These are phyloP conservation scores for Phylloscopus trochiloides DNA, from an alignment of 2,113 vertebrate species.

Conservation along the genomic window DNA sequence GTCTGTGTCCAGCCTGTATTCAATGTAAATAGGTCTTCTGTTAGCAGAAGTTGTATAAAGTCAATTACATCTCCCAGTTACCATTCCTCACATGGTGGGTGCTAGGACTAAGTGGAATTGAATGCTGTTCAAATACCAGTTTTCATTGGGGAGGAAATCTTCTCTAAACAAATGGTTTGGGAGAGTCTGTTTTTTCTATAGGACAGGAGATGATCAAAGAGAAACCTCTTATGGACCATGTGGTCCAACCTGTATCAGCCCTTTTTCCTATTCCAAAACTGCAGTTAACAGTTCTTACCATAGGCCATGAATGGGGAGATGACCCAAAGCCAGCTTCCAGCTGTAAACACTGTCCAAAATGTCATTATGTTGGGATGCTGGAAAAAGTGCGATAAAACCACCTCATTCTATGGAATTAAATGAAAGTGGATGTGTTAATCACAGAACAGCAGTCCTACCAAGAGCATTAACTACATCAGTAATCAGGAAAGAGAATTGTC, in stretches of 20 bases:
- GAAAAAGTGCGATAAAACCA: conserved; percentile 87
- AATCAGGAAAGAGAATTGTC: not conserved
- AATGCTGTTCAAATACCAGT: not conserved
- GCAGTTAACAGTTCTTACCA: conserved; percentile 77
- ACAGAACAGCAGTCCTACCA: not conserved
- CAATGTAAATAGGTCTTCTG: not conserved
- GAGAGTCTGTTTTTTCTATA: not conserved
- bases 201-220: not conserved
- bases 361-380: conserved; percentile 91
- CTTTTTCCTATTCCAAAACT: not conserved
- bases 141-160: not conserved
- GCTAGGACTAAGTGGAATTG: not conserved
- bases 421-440: conserved; percentile 29
- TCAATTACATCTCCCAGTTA: not conserved
- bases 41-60: not conserved
- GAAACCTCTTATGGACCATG: not conserved
- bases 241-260: not conserved
- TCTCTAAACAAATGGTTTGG: not conserved
- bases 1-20: not conserved
- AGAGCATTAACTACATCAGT: not conserved
- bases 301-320: conserved; percentile 95
- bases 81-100: not conserved
- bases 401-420: conserved; percentile 83
- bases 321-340: conserved; percentile 93
- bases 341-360: conserved; percentile 89